Evolutionary conservation across 2,113 vertebrate species (phyloP), one percentile per base, ranked within the genome.

Genomic region (Aspiorhynchus laticeps): DNA sequence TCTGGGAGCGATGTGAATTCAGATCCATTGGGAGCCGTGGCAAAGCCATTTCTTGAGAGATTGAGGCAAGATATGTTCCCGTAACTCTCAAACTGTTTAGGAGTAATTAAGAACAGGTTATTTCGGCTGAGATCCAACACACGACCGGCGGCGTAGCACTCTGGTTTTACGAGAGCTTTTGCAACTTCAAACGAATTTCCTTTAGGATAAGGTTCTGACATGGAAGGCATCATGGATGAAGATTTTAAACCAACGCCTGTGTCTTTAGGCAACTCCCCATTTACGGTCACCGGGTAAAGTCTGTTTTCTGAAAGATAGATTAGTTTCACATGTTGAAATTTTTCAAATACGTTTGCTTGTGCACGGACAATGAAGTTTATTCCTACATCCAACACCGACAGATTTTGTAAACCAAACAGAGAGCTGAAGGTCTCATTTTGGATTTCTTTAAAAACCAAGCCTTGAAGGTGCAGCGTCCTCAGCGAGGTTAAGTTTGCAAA

Each of bases 271-370:
- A 21, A 21, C 7, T 10, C 7, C 1, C 4, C 31, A 17, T 19
- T 76, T 48, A 26, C 36, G 4, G 89, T 53, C 0, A 84, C 80
- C 0, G 95, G 95, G 88, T 92, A 93, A 77, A 97, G 92, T 28
- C 95, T 94, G 85, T 96, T 97, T 90, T 95, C 96, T 33, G 94
- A 92, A 0, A 97, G 95, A 88, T 95, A 95, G 87, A 96, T 95
- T 71, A 92, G 56, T 36, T 87, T 93, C 83, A 95, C 5, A 0
- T 94, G 88, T 65, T 61, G 3, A 10, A 96, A 91, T 2, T 92
- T 3, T 0, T 10, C 43, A 28, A 96, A 96, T 69, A 93, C 17
- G 7, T 33, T 56, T 38, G 94, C 85, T 82, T 95, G 61, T 36
- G 86, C 90, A 1, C 87, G 43, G 46, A 95, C 95, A 69, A 98